These are phyloP conservation scores for Agrochola macilenta DNA, from an alignment of 2,888 invertebrate genomes.

Conservation along the genomic window DNA sequence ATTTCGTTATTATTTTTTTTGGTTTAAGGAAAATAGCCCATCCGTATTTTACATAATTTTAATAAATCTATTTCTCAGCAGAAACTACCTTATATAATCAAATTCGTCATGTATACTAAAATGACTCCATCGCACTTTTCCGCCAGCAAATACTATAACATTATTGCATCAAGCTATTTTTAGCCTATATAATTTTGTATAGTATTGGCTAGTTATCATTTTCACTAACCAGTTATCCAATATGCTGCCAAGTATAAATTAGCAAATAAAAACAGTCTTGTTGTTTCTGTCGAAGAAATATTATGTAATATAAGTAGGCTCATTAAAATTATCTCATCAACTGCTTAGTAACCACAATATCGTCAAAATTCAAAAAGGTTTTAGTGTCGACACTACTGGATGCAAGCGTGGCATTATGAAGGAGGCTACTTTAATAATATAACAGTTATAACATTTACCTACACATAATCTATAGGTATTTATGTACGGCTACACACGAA, in stretches of 20 bases:
- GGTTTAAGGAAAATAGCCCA: conserved; percentile 66
- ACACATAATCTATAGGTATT: conserved; percentile 65
- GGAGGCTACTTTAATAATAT: conserved; percentile 76
- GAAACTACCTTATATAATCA: conserved; percentile 62
- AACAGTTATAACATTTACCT: conserved; percentile 77
- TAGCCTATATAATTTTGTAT: conserved; percentile 40
- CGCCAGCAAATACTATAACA: conserved; percentile 59
- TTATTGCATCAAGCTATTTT: conserved; percentile 27
- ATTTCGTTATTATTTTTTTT: conserved; percentile 60
- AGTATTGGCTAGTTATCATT: conserved; percentile 51
- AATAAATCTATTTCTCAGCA: conserved; percentile 58
- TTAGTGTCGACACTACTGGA: conserved; percentile 76
- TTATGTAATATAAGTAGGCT: conserved; percentile 60
- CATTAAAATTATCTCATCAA: conserved; percentile 55
- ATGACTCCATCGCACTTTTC: conserved; percentile 46
- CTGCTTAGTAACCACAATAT: conserved; percentile 66
- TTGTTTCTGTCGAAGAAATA: conserved; percentile 69
- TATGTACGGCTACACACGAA: conserved; percentile 69
- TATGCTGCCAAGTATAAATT: conserved; percentile 67
- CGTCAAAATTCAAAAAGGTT: conserved; percentile 55
- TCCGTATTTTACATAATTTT: conserved; percentile 55
- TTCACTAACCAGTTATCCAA: conserved; percentile 67
- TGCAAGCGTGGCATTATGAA: conserved; percentile 81
- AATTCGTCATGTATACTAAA: conserved; percentile 66
- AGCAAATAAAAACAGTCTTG: conserved; percentile 77